Base-by-base conservation (phyloP, 2,888 invertebrate genomes). In the Cheilosia pagana region DNA sequence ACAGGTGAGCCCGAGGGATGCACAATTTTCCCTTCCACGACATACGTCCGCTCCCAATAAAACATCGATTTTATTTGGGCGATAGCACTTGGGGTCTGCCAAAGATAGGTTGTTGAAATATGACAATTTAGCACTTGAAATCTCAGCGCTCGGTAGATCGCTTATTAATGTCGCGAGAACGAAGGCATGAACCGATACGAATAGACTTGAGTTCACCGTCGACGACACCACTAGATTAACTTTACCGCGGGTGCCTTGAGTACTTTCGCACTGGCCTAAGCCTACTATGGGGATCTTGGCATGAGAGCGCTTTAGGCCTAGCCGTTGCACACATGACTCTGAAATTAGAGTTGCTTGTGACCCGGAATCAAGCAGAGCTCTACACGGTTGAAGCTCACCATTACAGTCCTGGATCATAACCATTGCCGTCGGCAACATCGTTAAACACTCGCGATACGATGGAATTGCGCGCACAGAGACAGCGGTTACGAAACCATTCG, bases 281-380 rank as follows among this genome's bases (percentile, higher is more conserved):
- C 62, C 63, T 14, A n/a, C 50, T 5, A 75, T 62, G 8, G 68
- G 48, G 5, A 48, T 23, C n/a, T 14, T 74, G 6, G 74, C 45
- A 25, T 68, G 53, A 3, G 12, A 41, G 16, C 67, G 31, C 45
- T 55, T 81, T 8, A 81, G 59, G 5, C 48, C 14, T 19, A 63
- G 45, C 0, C 43, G 25, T 12, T 74, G 55, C 10, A 63, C 16
- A 23, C 53, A 81, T 1, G 19, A n/a, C 45, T 81, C 68, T 2
- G 57, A 14, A 5, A 81, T 75, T 39, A 75, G n/a, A 1, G 68
- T 77, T 3, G 60, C 68, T 48, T 62, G 68, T 8, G 77, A 77
- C 2, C 55, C 77, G 0, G 53, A 70, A 52, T 78, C 78, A 21
- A 78, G 70, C 1, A 71, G 25, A 3, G 52, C 52, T 77, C 70